These are phyloP conservation scores for Teleogryllus occipitalis DNA, from an alignment of 1,140 invertebrate genomes.

Conservation along the genomic window DNA sequence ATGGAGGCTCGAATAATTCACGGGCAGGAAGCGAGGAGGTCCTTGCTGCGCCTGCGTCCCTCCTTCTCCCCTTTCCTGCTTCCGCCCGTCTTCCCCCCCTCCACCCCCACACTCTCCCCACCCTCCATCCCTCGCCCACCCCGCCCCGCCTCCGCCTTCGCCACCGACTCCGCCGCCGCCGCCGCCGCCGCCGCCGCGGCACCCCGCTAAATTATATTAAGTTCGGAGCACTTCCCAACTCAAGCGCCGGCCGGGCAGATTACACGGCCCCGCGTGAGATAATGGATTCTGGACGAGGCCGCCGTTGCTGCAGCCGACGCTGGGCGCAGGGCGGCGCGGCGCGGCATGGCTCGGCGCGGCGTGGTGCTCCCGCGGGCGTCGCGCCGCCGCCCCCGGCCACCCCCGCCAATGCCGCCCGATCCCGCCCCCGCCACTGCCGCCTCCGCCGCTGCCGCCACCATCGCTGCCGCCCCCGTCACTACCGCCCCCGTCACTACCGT, in stretches of 20 bases:
- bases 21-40: background rate
- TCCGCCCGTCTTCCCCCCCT: background rate
- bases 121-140: background rate
- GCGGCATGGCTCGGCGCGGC: no score
- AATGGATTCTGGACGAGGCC: background rate
- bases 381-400: no score
- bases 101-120: background rate
- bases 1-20: background rate
- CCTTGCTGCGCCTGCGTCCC: background rate
- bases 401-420: no score
- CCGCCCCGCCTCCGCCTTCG: background rate
- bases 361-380: no score
- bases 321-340: background rate
- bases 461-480: no score
- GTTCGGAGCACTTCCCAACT: background rate
- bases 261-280: background rate
- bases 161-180: background rate
- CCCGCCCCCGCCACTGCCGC: no score
- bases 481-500: no score
- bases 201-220: slow-evolving; percentile 1
- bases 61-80: background rate
- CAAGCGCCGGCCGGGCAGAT: background rate
- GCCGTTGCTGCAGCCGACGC: background rate
- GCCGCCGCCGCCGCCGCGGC: no score
- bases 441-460: no score